Evolutionary conservation across 2,797 vertebrate genomes (phyloP).

Genomic region (Chromobotia macracanthus): DNA sequence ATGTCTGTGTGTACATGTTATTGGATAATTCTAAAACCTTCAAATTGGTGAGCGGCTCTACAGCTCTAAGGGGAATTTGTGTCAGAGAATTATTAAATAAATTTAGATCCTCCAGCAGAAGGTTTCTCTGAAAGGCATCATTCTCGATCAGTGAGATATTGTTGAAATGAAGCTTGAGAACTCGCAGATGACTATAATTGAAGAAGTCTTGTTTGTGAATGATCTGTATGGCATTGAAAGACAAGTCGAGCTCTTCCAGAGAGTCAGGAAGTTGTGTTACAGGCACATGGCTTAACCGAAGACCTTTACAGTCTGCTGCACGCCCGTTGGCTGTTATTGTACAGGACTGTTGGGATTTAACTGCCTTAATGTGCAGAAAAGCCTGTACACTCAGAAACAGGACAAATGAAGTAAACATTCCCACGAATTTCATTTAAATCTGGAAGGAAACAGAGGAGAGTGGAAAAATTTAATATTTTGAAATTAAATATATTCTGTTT

Average conservation of each 20-base stretch:
- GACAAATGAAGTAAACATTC: slow-evolving; percentile 57
- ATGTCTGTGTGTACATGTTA: slow-evolving; percentile 76
- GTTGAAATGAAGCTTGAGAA: slow-evolving; percentile 76
- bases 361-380: slow-evolving; percentile 53
- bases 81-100: slow-evolving; percentile 84
- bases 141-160: slow-evolving; percentile 78
- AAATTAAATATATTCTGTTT: background rate
- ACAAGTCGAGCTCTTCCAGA: slow-evolving; percentile 77
- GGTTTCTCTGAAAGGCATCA: slow-evolving; percentile 74
- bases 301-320: slow-evolving; percentile 75
- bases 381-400: slow-evolving; percentile 43
- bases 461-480: background rate
- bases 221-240: slow-evolving; percentile 77
- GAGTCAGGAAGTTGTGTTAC: slow-evolving; percentile 65
- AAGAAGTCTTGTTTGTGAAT: slow-evolving; percentile 69
- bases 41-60: slow-evolving; percentile 73
- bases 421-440: slow-evolving; percentile 49
- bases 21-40: slow-evolving; percentile 78
- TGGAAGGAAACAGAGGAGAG: slow-evolving; percentile 51
- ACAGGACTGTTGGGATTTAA: slow-evolving; percentile 47
- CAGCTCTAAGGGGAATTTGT: slow-evolving; percentile 73
- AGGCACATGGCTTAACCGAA: slow-evolving; percentile 72
- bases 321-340: slow-evolving; percentile 52
- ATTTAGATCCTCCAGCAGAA: slow-evolving; percentile 72
- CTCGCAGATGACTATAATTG: slow-evolving; percentile 66